phyloP scores from a whole-genome alignment of 1,140 invertebrate genomes.

The Hestina assimilis region DNA sequence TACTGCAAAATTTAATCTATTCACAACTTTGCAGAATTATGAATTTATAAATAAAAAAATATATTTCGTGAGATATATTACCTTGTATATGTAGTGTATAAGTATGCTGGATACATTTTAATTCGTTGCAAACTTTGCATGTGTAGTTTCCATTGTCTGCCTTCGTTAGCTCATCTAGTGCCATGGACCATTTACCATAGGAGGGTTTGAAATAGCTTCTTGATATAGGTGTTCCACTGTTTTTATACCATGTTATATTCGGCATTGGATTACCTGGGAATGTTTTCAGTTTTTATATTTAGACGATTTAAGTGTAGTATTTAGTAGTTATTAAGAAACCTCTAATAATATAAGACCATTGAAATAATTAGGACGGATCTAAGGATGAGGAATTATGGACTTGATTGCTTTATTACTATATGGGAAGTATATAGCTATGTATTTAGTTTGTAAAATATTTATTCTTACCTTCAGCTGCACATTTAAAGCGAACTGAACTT shows the following conservation, averaged over 20 bases:
- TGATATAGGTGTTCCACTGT: constrained; percentile 80
- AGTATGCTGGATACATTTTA: constrained; percentile 86
- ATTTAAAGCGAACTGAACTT: constrained; percentile 67
- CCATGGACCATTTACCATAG: constrained; percentile 82
- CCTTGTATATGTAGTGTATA: constrained; percentile 86
- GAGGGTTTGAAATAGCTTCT: constrained; percentile 81
- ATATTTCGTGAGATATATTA: constrained; percentile 77
- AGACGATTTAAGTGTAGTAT: no score
- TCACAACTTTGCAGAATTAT: no score
- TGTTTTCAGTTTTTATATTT: no score
- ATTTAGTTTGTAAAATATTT: background rate
- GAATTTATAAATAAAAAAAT: no score
- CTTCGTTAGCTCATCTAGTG: constrained; percentile 86
- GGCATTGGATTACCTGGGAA: constrained; percentile 85
- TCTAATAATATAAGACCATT: no score
- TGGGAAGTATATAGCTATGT: background rate
- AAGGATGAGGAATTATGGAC: no score
- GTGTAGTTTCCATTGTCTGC: constrained; percentile 91
- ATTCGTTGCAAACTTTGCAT: constrained; percentile 88
- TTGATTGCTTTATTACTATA: no score
- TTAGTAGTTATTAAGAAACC: no score
- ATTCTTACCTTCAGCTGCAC: constrained; percentile 67
- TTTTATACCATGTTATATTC: constrained; percentile 89
- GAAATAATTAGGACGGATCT: no score
- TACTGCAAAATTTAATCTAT: no score